phyloP scores from a whole-genome alignment of 2,113 vertebrate genomes.

The Charadrius vociferus region DNA sequence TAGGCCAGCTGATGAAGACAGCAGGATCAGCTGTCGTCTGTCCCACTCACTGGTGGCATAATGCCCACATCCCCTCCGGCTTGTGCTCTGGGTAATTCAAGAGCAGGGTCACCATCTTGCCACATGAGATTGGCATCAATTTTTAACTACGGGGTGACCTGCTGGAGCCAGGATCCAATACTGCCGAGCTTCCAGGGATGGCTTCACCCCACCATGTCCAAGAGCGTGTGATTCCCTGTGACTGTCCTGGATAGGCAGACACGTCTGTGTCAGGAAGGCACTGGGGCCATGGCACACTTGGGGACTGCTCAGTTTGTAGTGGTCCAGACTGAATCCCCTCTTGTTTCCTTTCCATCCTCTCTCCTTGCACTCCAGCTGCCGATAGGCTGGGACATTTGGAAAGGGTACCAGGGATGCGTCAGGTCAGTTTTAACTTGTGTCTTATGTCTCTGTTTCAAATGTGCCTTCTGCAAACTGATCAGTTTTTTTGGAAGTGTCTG shows the following conservation, averaged over 20 bases:
- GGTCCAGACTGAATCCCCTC: accelerated
- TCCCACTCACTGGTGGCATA: accelerated
- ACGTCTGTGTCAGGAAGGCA: neutral
- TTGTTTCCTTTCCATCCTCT: neutral
- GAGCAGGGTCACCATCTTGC: neutral
- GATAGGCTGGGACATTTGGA: neutral
- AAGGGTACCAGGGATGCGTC: accelerated
- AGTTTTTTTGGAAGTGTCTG: neutral
- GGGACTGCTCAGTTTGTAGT: neutral
- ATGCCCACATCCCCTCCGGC: accelerated
- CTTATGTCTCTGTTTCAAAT: neutral
- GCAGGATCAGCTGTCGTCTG: neutral
- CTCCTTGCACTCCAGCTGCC: neutral
- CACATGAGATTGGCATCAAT: conserved; percentile 7
- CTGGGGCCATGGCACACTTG: neutral
- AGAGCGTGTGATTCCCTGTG: neutral
- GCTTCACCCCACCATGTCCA: neutral
- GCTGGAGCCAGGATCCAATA: neutral
- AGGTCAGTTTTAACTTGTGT: neutral
- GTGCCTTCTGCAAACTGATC: neutral
- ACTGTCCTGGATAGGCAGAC: neutral
- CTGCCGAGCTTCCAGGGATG: neutral
- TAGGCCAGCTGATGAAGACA: neutral
- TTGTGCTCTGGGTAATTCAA: neutral
- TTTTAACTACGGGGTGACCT: neutral